Conservation (phyloP, 2,797 vertebrate species). For the Chromobotia macracanthus region DNA sequence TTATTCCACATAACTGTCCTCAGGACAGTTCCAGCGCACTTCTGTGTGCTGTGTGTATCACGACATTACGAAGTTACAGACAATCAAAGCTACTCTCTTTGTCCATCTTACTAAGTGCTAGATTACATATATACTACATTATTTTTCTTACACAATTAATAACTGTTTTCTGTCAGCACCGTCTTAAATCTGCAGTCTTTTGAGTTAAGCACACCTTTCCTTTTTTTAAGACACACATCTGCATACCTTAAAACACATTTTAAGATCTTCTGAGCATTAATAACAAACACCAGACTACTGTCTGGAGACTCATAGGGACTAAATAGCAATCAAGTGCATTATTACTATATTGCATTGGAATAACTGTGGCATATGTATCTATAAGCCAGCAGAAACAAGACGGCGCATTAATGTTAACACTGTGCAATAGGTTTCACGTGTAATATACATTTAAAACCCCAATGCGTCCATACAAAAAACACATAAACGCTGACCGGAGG, state of each 20-base stretch:
- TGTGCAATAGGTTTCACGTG: neutral
- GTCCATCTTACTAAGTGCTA: neutral
- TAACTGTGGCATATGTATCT: neutral
- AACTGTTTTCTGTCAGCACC: too few relatives aligned
- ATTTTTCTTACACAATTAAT: neutral
- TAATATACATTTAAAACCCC: neutral
- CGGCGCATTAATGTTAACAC: neutral
- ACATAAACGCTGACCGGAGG: neutral
- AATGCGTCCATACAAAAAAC: neutral
- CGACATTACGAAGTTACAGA: constrained; percentile 2
- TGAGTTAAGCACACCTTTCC: neutral
- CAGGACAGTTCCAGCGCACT: too few relatives aligned
- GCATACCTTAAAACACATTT: too few relatives aligned
- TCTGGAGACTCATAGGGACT: constrained; percentile 2
- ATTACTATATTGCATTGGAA: neutral
- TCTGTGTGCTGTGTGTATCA: neutral
- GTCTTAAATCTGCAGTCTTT: neutral
- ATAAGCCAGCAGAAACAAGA: neutral
- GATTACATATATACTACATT: neutral
- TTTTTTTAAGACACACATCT: too few relatives aligned
- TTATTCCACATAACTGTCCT: neutral
- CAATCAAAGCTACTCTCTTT: neutral
- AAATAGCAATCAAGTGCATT: neutral
- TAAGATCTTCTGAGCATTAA: neutral
- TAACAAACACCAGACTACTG: neutral